Evolutionary conservation across 2,113 vertebrate genomes (phyloP).

Genomic region (Gobio gobio): DNA sequence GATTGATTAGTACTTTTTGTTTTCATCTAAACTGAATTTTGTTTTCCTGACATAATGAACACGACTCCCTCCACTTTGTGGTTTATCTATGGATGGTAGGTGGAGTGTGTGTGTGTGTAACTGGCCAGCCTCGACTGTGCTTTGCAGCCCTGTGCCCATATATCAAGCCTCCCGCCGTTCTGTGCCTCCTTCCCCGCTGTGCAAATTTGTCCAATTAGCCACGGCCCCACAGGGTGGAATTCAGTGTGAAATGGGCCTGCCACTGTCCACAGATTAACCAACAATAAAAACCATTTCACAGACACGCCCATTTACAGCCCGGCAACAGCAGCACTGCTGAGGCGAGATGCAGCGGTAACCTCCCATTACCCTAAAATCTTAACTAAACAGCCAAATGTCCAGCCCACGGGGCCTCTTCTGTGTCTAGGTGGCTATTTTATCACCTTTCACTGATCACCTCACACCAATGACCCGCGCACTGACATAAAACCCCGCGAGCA

Average conservation of each 20-base stretch:
- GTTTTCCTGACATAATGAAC: background rate
- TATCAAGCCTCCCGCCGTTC: conserved; percentile 82
- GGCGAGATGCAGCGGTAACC: conserved; percentile 55
- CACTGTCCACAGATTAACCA: conserved; percentile 82
- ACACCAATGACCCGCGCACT: conserved; percentile 69
- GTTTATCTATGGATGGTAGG: conserved; percentile 5
- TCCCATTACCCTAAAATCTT: conserved; percentile 42
- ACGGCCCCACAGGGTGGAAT: conserved; percentile 87
- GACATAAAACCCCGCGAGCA: conserved; percentile 76
- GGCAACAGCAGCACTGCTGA: conserved; percentile 68
- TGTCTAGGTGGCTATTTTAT: conserved; percentile 72
- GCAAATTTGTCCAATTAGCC: conserved; percentile 99
- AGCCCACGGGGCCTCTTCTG: conserved; percentile 36
- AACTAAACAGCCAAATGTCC: conserved; percentile 59
- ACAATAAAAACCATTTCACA: conserved; percentile 81
- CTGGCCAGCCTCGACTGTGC: conserved; percentile 24
- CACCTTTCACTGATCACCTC: conserved; percentile 76
- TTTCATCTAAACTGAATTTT: background rate
- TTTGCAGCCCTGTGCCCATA: conserved; percentile 71
- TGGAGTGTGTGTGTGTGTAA: conserved; percentile 45
- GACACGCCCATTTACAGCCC: conserved; percentile 73
- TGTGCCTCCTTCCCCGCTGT: conserved; percentile 87
- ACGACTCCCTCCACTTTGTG: background rate
- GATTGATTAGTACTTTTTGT: background rate
- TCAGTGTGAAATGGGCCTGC: conserved; percentile 86